Base-by-base conservation (phyloP, 2,797 vertebrate genomes). In the Cephalopachus bancanus region DNA sequence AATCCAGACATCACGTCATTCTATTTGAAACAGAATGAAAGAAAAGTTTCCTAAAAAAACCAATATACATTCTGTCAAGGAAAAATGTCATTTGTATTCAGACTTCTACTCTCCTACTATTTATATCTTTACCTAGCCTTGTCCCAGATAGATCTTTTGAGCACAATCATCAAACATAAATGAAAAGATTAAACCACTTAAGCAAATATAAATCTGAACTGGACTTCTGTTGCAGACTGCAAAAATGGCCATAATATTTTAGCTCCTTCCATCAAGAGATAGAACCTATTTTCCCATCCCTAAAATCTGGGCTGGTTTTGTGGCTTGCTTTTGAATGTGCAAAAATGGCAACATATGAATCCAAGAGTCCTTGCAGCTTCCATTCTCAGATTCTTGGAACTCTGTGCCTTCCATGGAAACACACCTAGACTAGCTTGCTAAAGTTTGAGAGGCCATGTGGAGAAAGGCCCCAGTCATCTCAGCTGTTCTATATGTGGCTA, bases 21-120 rank as follows among this genome's bases (percentile, higher is more conserved):
- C 37, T 80, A 37, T 88, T 94, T 67, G 78, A 97, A 94, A 71
- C 4, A 28, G 67, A 22, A 89, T 89, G n/a, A 74, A 96, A 44
- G 78, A 37, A 86, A 87, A 90, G 12, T 1, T 59, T 83, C 44
- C 75, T 64, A 86, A 67, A 91, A 92, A 93, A 91, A 30, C 14
- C 51, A 90, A 55, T 51, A 84, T 15, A 71, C 51, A 51, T n/a
- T 90, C 64, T 44, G 10, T 60, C n/a, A 78, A 33, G 37, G 10
- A 74, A 80, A 94, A 75, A 83, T 78, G 22, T 53, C 59, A 59
- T 0, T 1, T 85, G 62, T 81, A 57, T 20, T 30, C 26, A 87
- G 51, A 60, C n/a, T 78, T 83, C 62, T 84, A 72, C 85, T 85
- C 26, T 74, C 22, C 64, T 75, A 75, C 44, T 72, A 76, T 30